Conservation (phyloP, 2,113 vertebrate species). For the Callospermophilus lateralis region DNA sequence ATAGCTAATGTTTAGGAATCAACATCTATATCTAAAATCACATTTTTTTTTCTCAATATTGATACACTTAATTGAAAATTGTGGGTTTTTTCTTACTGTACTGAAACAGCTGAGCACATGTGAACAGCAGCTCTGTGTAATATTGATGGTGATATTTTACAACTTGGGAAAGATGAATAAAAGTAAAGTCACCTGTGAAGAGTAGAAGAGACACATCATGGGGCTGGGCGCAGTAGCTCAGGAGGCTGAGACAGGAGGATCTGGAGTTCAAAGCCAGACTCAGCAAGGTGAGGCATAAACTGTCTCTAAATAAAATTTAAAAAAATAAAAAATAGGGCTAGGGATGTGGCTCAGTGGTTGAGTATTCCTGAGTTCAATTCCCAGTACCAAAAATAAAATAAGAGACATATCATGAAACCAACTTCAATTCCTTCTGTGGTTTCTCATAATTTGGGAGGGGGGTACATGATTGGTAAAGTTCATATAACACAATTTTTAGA, state of each 20-base stretch:
- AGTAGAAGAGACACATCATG: neutral
- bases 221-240: too few species aligned
- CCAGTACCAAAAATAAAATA: neutral
- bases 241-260: too few species aligned
- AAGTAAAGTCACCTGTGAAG: neutral
- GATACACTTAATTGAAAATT: constrained; percentile 38
- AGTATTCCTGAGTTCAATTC: too few species aligned
- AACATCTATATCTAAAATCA: constrained; percentile 14
- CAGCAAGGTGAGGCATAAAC: too few species aligned
- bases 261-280: too few species aligned
- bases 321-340: too few species aligned
- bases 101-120: neutral
- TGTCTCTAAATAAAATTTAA: too few species aligned
- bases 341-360: too few species aligned
- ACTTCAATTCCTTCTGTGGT: neutral
- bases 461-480: neutral
- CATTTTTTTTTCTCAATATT: neutral
- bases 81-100: constrained; percentile 26
- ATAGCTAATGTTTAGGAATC: constrained; percentile 41
- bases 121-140: neutral
- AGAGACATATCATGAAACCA: neutral
- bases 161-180: neutral
- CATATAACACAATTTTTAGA: neutral
- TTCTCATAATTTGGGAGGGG: neutral
- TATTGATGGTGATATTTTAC: constrained; percentile 21